These are phyloP conservation scores for Anguilla japonica DNA, from an alignment of 2,113 vertebrate species.

Conservation along the genomic window DNA sequence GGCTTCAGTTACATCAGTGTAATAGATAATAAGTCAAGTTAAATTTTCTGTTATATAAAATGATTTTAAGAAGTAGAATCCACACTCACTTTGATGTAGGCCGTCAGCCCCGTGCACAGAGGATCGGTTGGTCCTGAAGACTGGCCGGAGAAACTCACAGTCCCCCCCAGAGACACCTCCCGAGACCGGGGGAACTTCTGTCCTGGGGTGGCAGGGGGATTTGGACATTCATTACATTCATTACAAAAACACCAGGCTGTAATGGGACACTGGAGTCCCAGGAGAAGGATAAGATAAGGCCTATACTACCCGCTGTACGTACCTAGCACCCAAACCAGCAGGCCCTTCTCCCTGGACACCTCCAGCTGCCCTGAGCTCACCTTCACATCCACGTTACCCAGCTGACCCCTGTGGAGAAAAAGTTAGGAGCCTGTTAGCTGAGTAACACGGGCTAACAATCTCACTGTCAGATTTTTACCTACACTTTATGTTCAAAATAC, in stretches of 20 bases:
- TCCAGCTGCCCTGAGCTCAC: conserved; percentile 86
- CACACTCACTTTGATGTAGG: conserved; percentile 84
- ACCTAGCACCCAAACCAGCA: conserved; percentile 87
- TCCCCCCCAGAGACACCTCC: conserved; percentile 82
- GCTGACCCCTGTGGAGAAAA: conserved; percentile 71
- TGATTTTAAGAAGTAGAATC: background rate
- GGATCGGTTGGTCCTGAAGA: conserved; percentile 72
- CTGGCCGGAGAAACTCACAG: conserved; percentile 73
- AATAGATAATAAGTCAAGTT: too few species aligned
- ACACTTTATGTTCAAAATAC: background rate
- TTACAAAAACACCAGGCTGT: background rate
- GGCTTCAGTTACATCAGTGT: background rate
- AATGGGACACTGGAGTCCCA: background rate
- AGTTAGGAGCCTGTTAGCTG: background rate
- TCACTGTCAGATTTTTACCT: background rate
- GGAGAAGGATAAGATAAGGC: background rate
- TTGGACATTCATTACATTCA: background rate
- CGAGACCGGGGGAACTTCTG: conserved; percentile 90
- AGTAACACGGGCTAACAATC: background rate
- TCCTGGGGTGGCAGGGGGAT: conserved; percentile 66
- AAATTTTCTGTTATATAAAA: background rate
- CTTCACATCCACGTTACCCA: conserved; percentile 80
- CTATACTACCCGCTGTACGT: conserved; percentile 34
- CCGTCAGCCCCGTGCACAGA: conserved; percentile 79
- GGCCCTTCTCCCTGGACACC: conserved; percentile 83